Conservation (phyloP, 1,140 invertebrate genomes). For the Campoletis sonorensis region DNA sequence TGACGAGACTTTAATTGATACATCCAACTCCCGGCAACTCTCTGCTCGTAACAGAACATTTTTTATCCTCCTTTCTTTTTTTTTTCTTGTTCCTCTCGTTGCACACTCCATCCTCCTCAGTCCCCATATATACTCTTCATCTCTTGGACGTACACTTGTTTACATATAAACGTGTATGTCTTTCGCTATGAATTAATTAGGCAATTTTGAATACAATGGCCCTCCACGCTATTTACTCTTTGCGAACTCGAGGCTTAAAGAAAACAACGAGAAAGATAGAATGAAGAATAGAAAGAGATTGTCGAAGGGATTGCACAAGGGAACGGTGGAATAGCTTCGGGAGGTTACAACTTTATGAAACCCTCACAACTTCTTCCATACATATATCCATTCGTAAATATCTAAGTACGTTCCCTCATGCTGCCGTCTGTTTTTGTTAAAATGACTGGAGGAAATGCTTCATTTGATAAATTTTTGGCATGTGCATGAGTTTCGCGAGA, state of each 20-base stretch:
- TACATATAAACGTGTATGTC: slow-evolving; percentile 24
- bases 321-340: slow-evolving; percentile 12
- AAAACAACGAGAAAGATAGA: slow-evolving; percentile 22
- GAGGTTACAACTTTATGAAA: slow-evolving; percentile 19
- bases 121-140: slow-evolving; percentile 21
- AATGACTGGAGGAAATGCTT: neutral
- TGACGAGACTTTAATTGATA: slow-evolving; percentile 53
- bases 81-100: slow-evolving; percentile 2
- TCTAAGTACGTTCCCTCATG: neutral
- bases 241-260: slow-evolving; percentile 27
- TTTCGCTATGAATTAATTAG: slow-evolving; percentile 57
- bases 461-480: neutral
- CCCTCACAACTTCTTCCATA: slow-evolving; percentile 16
- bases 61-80: neutral
- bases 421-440: neutral
- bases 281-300: neutral
- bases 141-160: slow-evolving; percentile 45
- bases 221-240: slow-evolving; percentile 49
- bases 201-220: slow-evolving; percentile 55
- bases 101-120: slow-evolving; percentile 9
- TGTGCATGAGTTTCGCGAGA: too few relatives aligned
- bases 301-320: slow-evolving; percentile 9
- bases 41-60: slow-evolving; percentile 27
- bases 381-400: slow-evolving; percentile 10
- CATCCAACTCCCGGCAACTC: slow-evolving; percentile 38